A percentile compares a stretch with the other conserved stretches of the same genome.
Evolutionary conservation across 2,113 vertebrate species (phyloP).

Genomic region (Mobula birostris): DNA sequence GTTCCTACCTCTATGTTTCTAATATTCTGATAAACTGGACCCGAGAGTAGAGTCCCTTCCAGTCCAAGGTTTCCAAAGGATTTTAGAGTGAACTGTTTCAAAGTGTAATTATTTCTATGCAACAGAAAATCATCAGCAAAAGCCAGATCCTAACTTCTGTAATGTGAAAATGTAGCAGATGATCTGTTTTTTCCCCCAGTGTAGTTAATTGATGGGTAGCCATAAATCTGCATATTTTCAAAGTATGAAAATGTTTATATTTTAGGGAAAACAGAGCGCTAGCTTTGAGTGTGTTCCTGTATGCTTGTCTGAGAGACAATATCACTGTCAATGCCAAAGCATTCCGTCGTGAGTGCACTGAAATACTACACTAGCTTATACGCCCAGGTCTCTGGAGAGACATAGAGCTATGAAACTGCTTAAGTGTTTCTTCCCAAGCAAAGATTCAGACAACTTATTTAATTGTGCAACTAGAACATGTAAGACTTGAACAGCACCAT

Average conservation of each 20-base stretch:
- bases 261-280: background rate
- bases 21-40: background rate
- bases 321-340: background rate
- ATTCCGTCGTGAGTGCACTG: background rate
- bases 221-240: background rate
- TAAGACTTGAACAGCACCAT: background rate
- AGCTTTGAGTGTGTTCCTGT: background rate
- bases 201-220: background rate
- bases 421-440: background rate
- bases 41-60: no score
- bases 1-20: no score
- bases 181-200: no score
- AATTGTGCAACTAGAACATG: background rate
- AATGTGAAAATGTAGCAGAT: no score
- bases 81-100: background rate
- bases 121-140: background rate
- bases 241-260: no score
- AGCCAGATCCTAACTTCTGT: no score
- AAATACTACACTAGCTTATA: background rate
- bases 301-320: background rate
- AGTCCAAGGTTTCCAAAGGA: background rate
- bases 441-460: background rate
- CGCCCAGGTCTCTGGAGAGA: background rate
- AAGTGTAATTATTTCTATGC: background rate
- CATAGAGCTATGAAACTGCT: background rate